Evolutionary conservation across 1,140 invertebrate species (phyloP).

Genomic region (Drosophila nigrodunni): DNA sequence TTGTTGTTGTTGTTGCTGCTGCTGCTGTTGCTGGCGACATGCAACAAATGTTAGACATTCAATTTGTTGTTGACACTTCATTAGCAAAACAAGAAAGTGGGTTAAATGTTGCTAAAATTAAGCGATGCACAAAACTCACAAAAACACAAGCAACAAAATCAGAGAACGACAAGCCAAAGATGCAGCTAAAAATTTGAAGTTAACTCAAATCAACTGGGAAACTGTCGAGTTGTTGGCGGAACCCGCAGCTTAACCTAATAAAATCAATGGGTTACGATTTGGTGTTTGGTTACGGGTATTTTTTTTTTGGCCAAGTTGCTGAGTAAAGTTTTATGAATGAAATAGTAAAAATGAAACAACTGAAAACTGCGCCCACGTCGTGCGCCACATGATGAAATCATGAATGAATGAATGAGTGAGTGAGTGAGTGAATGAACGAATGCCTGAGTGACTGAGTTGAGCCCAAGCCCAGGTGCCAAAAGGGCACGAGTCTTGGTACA

Average conservation of each 20-base stretch:
- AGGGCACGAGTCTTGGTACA: conserved; percentile 62
- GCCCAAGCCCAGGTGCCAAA: conserved; percentile 70
- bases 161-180: conserved; percentile 34
- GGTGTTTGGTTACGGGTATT: conserved; percentile 60
- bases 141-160: neutral
- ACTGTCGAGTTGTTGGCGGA: conserved; percentile 18
- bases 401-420: conserved; percentile 57
- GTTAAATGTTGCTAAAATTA: conserved; percentile 83
- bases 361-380: conserved; percentile 64
- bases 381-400: conserved; percentile 65
- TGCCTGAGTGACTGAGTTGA: conserved; percentile 14
- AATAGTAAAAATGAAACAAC: conserved; percentile 53
- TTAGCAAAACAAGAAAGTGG: conserved; percentile 76
- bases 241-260: conserved; percentile 70
- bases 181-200: conserved; percentile 38
- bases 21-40: conserved; percentile 62
- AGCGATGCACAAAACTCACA: conserved; percentile 56
- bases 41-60: conserved; percentile 83
- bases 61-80: conserved; percentile 83
- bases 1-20: conserved; percentile 37
- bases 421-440: too few species aligned
- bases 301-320: conserved; percentile 28
- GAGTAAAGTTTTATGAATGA: conserved; percentile 61
- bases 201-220: conserved; percentile 2
- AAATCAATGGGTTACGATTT: conserved; percentile 57